Conservation (phyloP, 2,888 invertebrate species). For the Meta bourneti region DNA sequence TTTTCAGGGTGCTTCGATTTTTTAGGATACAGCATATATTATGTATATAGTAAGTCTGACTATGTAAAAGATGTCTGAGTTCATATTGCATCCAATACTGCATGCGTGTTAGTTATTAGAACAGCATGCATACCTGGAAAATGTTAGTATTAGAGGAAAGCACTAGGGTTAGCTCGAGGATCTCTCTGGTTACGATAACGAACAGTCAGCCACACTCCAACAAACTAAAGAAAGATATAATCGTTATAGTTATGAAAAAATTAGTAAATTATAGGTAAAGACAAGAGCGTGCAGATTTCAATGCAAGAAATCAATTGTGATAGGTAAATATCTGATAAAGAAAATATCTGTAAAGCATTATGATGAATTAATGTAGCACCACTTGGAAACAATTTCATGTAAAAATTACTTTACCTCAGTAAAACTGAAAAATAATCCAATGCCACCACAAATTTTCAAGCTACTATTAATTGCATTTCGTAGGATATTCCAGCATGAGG, state of each 20-base stretch:
- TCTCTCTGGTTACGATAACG: slow-evolving; percentile 99
- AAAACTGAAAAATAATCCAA: slow-evolving; percentile 97
- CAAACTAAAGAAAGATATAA: slow-evolving; percentile 86
- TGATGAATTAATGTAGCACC: too few relatives aligned
- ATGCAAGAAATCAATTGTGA: not conserved
- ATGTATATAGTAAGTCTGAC: too few relatives aligned
- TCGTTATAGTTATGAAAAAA: too few relatives aligned
- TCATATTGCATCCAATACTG: too few relatives aligned
- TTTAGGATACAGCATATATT: too few relatives aligned
- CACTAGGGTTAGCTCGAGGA: slow-evolving; percentile 96
- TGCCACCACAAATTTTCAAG: slow-evolving; percentile 93
- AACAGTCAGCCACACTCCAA: slow-evolving; percentile 97
- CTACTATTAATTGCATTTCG: slow-evolving; percentile 91
- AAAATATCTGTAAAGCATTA: too few relatives aligned
- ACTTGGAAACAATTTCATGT: too few relatives aligned
- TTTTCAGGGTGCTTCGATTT: too few relatives aligned
- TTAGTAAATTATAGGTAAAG: not conserved
- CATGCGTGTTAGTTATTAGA: slow-evolving; percentile 9
- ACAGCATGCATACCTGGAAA: slow-evolving; percentile 62
- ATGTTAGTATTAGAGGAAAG: slow-evolving; percentile 89
- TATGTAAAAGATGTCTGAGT: too few relatives aligned
- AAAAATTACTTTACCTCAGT: slow-evolving; percentile 88
- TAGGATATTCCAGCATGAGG: slow-evolving; percentile 82
- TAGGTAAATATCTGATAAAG: not conserved
- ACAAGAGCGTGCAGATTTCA: not conserved